Evolutionary conservation across 2,888 invertebrate species (phyloP).

Genomic region (Camponotus fellah): DNA sequence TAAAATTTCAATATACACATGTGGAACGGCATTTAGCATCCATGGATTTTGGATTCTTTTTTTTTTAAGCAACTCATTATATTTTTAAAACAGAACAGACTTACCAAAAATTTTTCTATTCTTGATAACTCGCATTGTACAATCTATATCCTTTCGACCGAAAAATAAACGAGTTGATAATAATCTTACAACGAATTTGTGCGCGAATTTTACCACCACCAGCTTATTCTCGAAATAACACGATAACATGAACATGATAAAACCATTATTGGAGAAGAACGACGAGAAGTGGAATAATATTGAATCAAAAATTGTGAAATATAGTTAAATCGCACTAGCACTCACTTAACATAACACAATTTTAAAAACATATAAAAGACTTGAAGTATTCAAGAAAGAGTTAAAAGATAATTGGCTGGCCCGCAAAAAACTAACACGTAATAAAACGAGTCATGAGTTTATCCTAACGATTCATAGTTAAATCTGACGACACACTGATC

Average conservation of each 20-base stretch:
- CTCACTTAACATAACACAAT: neutral
- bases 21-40: neutral
- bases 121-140: constrained; percentile 23
- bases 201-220: neutral
- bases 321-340: neutral
- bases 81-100: constrained; percentile 13
- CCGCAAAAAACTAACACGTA: constrained; percentile 21
- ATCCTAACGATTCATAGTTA: constrained; percentile 21
- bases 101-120: constrained; percentile 3
- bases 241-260: neutral
- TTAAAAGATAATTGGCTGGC: constrained; percentile 30
- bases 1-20: neutral
- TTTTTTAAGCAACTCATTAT: neutral
- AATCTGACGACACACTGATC: constrained; percentile 19
- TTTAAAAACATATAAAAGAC: neutral
- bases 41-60: neutral
- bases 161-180: constrained; percentile 1
- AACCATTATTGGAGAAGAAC: neutral
- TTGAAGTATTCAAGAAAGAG: neutral
- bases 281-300: neutral
- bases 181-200: no score
- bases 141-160: neutral
- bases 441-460: neutral
- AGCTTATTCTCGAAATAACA: neutral
- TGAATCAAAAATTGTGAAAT: constrained; percentile 11